Conservation (phyloP, 2,888 invertebrate species). For the Chorisops tibialis region DNA sequence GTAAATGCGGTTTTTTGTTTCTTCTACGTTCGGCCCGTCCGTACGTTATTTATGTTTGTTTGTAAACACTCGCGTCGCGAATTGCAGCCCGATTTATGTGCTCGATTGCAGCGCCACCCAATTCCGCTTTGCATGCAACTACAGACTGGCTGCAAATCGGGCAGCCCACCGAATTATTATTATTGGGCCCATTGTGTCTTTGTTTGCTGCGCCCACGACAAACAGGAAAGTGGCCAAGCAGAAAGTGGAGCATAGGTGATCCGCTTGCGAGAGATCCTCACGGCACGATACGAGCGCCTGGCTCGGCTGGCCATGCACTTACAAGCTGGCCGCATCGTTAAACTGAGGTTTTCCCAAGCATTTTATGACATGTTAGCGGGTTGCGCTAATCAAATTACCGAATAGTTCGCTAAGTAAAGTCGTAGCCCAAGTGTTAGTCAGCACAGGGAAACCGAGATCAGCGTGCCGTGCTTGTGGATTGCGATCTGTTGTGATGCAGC, state of each 20-base stretch:
- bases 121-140: too few relatives aligned
- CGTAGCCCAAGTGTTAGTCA: too few relatives aligned
- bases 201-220: slow-evolving; percentile 13
- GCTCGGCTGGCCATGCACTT: background rate
- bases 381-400: slow-evolving; percentile 23
- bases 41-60: slow-evolving; percentile 17
- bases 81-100: background rate
- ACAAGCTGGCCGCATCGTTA: slow-evolving; percentile 2
- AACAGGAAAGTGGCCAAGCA: slow-evolving; percentile 20
- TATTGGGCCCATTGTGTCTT: slow-evolving; percentile 26
- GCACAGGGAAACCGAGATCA: too few relatives aligned
- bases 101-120: too few relatives aligned
- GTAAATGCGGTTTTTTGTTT: slow-evolving; percentile 13
- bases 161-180: slow-evolving; percentile 23
- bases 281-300: background rate
- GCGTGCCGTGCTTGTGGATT: too few relatives aligned
- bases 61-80: slow-evolving; percentile 6
- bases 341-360: slow-evolving; percentile 10
- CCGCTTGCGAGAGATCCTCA: background rate
- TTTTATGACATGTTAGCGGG: slow-evolving; percentile 7
- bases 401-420: background rate
- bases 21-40: slow-evolving; percentile 9
- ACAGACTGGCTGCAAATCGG: background rate
- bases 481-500: too few relatives aligned
- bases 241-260: slow-evolving; percentile 22